These are phyloP conservation scores for Microtus richardsoni DNA, from an alignment of 2,113 vertebrate genomes.

Conservation along the genomic window DNA sequence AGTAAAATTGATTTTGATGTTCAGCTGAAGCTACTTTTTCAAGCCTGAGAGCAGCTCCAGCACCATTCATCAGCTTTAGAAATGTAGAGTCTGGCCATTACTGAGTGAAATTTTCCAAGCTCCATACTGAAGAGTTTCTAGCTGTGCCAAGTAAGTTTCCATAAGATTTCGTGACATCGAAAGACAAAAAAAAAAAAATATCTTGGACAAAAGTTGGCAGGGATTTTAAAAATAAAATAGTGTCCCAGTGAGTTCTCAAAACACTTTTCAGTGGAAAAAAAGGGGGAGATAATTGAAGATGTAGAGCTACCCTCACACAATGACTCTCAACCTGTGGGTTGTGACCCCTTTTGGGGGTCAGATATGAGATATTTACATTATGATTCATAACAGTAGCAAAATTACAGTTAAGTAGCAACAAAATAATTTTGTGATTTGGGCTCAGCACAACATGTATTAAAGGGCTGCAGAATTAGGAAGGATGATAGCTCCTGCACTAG, in stretches of 20 bases:
- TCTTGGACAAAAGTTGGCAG: neutral
- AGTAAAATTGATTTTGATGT: neutral
- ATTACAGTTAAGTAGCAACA: neutral
- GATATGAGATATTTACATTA: neutral
- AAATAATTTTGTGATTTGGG: neutral
- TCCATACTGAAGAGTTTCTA: neutral
- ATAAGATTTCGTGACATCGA: constrained; percentile 24
- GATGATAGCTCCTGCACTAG: neutral
- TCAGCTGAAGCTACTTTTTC: neutral
- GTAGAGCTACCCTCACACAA: constrained; percentile 38
- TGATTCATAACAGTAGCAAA: neutral
- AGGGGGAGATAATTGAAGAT: constrained; percentile 41
- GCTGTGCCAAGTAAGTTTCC: neutral
- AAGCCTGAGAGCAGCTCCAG: neutral
- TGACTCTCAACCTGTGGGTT: neutral
- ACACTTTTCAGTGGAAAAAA: constrained; percentile 21
- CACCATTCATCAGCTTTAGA: constrained; percentile 40
- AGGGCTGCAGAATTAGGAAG: neutral
- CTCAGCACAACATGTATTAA: neutral
- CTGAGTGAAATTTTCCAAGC: neutral
- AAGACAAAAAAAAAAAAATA: neutral
- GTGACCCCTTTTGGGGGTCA: neutral
- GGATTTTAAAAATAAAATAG: neutral
- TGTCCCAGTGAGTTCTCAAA: constrained; percentile 18
- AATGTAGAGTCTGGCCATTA: neutral